Base-by-base conservation (phyloP, 2,888 invertebrate species). In the Blomia tropicalis region DNA sequence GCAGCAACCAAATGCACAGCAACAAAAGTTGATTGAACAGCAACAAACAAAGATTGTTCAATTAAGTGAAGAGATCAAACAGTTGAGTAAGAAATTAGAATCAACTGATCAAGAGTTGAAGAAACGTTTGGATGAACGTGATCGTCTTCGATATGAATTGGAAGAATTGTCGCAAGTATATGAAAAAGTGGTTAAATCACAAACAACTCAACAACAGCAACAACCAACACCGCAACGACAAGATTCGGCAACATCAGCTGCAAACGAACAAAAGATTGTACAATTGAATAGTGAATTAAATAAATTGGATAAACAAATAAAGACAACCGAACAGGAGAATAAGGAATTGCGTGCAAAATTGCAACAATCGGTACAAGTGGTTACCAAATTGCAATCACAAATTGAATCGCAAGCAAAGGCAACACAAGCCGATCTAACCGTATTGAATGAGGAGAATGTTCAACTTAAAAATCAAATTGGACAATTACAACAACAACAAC, bases 321-420 rank as follows among this genome's bases (percentile, higher is more conserved):
- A 23, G 58, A 64, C 64, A 64, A 62, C 22, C 43, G 64, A 36
- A 63, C 63, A 51, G n/a, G 69, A 69, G 47, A 68, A 69, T 58
- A 65, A 68, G 60, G 69, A 69, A 44, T 58, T 69, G 19, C 54
- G 63, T 41, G 63, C 53, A 14, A 69, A 69, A 58, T 47, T 69
- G 19, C 67, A 68, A 44, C 63, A 66, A 43, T 66, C 69, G 11
- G 27, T 69, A 19, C 66, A 68, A 58, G 67, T 68, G 11, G 62
- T 69, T 14, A 65, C 64, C 27, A 65, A 65, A 19, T 66, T 67
- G 31, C 67, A 69, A 30, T 66, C 66, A 27, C 66, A 69, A 25
- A 32, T 67, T 4, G 44, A 17, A 4, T 19, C 23, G 17, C 17
- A 60, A 11, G 22, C 27, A n/a, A 32, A 63, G 19, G 36, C 36